Evolutionary conservation across 2,113 vertebrate genomes (phyloP).

Genomic region (Tupaia tana): DNA sequence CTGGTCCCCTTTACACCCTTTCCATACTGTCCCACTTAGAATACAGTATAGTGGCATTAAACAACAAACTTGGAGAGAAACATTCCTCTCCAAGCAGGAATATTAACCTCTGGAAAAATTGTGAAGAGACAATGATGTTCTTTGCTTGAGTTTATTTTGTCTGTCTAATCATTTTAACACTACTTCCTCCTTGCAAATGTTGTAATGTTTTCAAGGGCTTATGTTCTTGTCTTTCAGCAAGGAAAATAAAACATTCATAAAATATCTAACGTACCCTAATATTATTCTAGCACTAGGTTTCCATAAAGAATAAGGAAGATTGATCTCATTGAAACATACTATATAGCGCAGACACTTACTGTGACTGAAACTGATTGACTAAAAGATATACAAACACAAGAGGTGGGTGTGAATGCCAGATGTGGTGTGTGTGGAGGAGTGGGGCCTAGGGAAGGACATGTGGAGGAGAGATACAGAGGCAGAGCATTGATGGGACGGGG

Average conservation of each 20-base stretch:
- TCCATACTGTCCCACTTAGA: neutral
- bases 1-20: too few relatives aligned
- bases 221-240: neutral
- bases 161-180: neutral
- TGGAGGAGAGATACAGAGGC: too few relatives aligned
- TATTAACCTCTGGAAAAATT: conserved; percentile 13
- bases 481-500: too few relatives aligned
- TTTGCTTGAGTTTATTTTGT: neutral
- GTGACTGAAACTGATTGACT: too few relatives aligned
- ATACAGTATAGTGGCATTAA: neutral
- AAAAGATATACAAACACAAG: too few relatives aligned
- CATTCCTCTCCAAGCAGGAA: neutral
- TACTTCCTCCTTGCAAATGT: neutral
- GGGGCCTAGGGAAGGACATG: too few relatives aligned
- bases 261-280: neutral
- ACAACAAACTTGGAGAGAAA: neutral
- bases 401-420: too few relatives aligned
- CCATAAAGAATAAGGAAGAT: neutral
- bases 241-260: neutral
- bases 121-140: neutral
- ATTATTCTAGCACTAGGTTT: neutral
- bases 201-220: conserved; percentile 2
- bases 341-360: too few relatives aligned
- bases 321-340: neutral
- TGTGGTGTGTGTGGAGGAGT: too few relatives aligned